These are phyloP conservation scores for Hapalemur alaotrensis DNA, from an alignment of 2,797 vertebrate genomes.

Conservation along the genomic window DNA sequence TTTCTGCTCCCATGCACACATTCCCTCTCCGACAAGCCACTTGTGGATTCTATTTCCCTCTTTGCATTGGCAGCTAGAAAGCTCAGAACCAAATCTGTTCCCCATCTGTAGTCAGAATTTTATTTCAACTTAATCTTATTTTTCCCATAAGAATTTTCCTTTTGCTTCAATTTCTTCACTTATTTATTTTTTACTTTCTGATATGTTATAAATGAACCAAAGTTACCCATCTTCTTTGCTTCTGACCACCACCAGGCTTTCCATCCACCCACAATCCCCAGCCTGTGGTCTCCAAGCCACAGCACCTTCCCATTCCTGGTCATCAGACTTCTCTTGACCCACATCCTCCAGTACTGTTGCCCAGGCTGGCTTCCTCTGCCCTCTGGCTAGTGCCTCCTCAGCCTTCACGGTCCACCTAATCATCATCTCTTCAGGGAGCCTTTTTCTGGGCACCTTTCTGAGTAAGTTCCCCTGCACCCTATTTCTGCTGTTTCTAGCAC, in stretches of 20 bases:
- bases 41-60: neutral
- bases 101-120: neutral
- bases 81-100: neutral
- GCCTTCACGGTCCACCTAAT: neutral
- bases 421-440: neutral
- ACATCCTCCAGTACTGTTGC: accelerated
- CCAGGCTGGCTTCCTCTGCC: neutral
- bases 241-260: neutral
- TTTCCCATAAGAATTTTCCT: neutral
- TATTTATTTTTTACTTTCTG: neutral
- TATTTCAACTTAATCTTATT: neutral
- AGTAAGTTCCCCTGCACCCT: neutral
- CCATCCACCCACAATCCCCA: neutral
- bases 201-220: neutral
- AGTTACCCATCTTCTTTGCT: neutral
- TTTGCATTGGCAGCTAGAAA: neutral
- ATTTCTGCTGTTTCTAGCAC: neutral
- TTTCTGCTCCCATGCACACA: neutral
- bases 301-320: neutral
- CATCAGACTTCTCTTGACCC: neutral
- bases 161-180: neutral
- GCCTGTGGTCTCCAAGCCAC: neutral
- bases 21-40: neutral
- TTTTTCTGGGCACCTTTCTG: neutral
- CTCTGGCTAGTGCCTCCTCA: neutral